These are phyloP conservation scores for Hippocampus barbouri DNA, from an alignment of 2,113 vertebrate species.

Conservation along the genomic window DNA sequence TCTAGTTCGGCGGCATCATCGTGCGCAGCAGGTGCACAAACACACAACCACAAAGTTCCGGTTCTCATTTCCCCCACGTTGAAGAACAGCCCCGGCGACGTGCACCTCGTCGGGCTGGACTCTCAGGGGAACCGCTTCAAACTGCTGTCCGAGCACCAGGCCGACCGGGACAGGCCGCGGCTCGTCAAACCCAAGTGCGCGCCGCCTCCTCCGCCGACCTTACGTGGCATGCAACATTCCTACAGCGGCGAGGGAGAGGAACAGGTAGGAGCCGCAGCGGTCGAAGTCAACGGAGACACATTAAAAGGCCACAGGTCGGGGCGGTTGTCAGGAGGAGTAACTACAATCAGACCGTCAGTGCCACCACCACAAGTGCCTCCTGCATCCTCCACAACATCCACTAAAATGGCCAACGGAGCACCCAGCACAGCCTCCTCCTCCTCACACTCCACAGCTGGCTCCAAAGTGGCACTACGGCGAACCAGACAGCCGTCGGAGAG, in stretches of 20 bases:
- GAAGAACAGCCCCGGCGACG: slow-evolving; percentile 87
- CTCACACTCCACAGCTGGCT: slow-evolving; percentile 48
- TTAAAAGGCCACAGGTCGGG: slow-evolving; percentile 72
- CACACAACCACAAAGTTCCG: slow-evolving; percentile 98
- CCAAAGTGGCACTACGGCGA: slow-evolving; percentile 86
- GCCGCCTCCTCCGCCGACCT: slow-evolving; percentile 86
- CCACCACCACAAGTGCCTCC: slow-evolving; percentile 95
- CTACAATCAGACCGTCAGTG: slow-evolving; percentile 77
- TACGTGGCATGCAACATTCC: slow-evolving; percentile 78
- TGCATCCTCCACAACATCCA: slow-evolving; percentile 64
- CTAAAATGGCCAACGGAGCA: slow-evolving; percentile 85
- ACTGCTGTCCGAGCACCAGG: slow-evolving; percentile 90
- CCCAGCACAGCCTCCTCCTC: slow-evolving; percentile 70
- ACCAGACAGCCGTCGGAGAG: slow-evolving; percentile 84
- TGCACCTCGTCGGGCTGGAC: slow-evolving; percentile 93
- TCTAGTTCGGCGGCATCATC: slow-evolving; percentile 66
- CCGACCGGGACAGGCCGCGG: slow-evolving; percentile 88
- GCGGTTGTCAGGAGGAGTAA: slow-evolving; percentile 68
- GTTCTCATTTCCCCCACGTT: slow-evolving; percentile 96
- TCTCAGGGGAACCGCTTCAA: slow-evolving; percentile 99
- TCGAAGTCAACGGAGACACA: slow-evolving; percentile 77
- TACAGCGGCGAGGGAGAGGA: slow-evolving; percentile 73
- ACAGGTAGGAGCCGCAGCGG: slow-evolving; percentile 60
- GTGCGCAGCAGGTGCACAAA: slow-evolving; percentile 60
- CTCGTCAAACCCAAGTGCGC: slow-evolving; percentile 97